These are phyloP conservation scores for Microtus oregoni DNA, from an alignment of 2,113 vertebrate species.

Conservation along the genomic window DNA sequence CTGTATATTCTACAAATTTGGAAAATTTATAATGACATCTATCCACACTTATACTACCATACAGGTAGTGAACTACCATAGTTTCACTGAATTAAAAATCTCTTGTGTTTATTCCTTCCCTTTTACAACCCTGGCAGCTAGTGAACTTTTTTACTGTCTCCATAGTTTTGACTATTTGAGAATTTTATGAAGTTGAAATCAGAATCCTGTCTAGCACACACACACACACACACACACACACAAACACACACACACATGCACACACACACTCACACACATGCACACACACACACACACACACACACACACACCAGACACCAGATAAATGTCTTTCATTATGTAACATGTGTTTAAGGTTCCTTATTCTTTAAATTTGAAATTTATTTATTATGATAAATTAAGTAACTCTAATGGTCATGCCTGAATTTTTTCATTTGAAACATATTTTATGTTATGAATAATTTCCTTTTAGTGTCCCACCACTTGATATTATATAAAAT, in stretches of 20 bases:
- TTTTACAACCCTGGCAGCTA: neutral
- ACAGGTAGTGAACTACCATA: neutral
- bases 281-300: neutral
- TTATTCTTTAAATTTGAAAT: slow-evolving; percentile 50
- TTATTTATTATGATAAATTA: slow-evolving; percentile 45
- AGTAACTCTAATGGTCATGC: neutral
- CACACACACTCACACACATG: neutral
- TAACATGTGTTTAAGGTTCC: slow-evolving; percentile 19
- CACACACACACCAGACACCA: neutral
- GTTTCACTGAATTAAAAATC: neutral
- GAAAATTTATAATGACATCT: slow-evolving; percentile 30
- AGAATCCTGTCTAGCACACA: neutral
- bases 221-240: neutral
- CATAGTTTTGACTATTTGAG: slow-evolving; percentile 37
- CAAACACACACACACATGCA: neutral
- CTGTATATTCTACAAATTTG: neutral
- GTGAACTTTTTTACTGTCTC: slow-evolving; percentile 1
- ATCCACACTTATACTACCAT: neutral
- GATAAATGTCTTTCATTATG: neutral
- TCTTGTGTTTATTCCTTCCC: neutral
- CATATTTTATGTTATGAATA: slow-evolving; percentile 54
- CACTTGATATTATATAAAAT: neutral
- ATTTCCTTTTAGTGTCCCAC: slow-evolving; percentile 17
- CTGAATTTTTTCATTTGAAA: slow-evolving; percentile 12
- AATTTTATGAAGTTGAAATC: neutral